Base-by-base conservation (phyloP, 2,888 invertebrate species). In the Phorcus lineatus region DNA sequence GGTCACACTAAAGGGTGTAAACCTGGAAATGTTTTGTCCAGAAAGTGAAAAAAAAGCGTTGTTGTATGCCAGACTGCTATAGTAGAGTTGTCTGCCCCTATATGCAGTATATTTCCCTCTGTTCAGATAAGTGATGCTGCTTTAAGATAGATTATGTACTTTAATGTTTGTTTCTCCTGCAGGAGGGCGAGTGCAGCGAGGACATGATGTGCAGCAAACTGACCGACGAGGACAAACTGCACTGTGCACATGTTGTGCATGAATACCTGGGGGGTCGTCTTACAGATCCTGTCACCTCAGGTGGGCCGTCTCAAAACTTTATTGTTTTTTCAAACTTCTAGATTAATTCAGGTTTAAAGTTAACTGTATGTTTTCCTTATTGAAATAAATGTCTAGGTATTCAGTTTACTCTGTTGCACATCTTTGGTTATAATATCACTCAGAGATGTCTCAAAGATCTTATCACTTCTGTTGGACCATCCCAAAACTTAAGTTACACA, bases 261-360 rank as follows among this genome's bases (percentile, higher is more conserved):
- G 88, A 87, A 16, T 92, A 88, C 82, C 81, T 91, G 1, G 86
- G 84, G 57, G 92, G 92, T 9, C 86, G 86, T 76, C 81, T 92
- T 16, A 79, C 82, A 1, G 91, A 92, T 79, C 92, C 92, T 22
- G 84, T 92, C 19, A 80, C 86, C 54, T 90, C 90, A 84, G 92
- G 91, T 47, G 13, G 36, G 36, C 36, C 36, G 7, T 36, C 36
- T 36, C 36, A 36, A 36, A 36, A 6, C 36, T 36, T 36, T n/a
- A 36, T 7, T 36, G 36, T 36, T 7, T 36, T 7, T 36, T 2
- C 36, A 2, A 36, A 36, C 7, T 36, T 4, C 7, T 36, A 36
- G 36, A 36, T 36, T 22, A 55, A 19, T 55, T 55, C 9, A 55
- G 55, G n/a, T 19, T 55, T 55, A n/a, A 55, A 19, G 55, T 22